These are phyloP conservation scores for Tragelaphus strepsiceros DNA, from an alignment of 2,113 vertebrate species.

Conservation along the genomic window DNA sequence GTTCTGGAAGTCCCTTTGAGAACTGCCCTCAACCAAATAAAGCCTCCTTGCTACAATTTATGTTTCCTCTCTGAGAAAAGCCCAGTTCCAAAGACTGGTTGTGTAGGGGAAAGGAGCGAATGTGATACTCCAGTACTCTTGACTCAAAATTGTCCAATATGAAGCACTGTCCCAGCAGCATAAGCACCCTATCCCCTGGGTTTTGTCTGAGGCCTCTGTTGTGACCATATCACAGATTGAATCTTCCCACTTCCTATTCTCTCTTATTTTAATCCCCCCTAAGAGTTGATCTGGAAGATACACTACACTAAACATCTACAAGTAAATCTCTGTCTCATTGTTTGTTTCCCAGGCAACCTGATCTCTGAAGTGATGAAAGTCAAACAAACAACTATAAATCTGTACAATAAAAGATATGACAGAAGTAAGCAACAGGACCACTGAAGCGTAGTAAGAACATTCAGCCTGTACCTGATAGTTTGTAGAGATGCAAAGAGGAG, in stretches of 20 bases:
- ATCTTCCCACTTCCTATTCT: background rate
- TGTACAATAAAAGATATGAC: background rate
- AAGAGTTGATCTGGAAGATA: background rate
- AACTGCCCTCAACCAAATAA: background rate
- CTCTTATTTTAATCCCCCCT: background rate
- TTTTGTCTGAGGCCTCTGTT: background rate
- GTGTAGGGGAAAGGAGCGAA: fast-evolving
- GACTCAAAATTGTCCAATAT: background rate
- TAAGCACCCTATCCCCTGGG: background rate
- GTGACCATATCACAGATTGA: background rate
- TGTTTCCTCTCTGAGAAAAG: background rate
- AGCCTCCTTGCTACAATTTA: background rate
- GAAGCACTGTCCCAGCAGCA: background rate
- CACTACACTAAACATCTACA: background rate
- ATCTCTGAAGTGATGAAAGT: background rate
- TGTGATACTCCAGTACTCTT: background rate
- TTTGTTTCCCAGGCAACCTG: slow-evolving; percentile 17
- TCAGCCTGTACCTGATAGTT: fast-evolving
- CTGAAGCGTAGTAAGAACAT: background rate
- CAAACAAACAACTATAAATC: background rate
- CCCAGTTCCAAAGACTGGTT: background rate
- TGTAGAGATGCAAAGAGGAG: background rate
- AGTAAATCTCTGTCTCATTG: background rate
- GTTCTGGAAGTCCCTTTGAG: background rate
- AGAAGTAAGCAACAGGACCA: background rate